These are phyloP conservation scores for Euschistus heros DNA, from an alignment of 1,140 invertebrate species.

Conservation along the genomic window DNA sequence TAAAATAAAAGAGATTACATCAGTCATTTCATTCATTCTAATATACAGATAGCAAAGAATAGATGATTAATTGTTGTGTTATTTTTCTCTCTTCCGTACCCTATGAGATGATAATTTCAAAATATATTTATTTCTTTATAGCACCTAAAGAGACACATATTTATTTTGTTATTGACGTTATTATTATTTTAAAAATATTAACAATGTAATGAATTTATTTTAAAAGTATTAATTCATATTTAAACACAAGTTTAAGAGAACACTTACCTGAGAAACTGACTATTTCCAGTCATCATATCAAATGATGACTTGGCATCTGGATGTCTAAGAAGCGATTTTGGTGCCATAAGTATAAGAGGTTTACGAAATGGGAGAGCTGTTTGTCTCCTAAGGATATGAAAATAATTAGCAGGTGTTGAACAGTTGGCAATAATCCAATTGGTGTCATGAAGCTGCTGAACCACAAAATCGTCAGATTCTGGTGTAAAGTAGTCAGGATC, in stretches of 20 bases:
- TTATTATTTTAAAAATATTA: too few species aligned
- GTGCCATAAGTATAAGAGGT: conserved; percentile 92
- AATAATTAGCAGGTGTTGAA: conserved; percentile 92
- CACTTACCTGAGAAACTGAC: conserved; percentile 50
- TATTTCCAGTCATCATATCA: conserved; percentile 81
- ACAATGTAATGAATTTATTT: too few species aligned
- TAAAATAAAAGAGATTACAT: too few species aligned
- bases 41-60: too few species aligned
- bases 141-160: too few species aligned
- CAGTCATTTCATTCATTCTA: too few species aligned
- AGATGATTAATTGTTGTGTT: too few species aligned
- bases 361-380: conserved; percentile 93
- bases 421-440: conserved; percentile 96
- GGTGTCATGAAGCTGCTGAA: conserved; percentile 90
- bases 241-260: neutral
- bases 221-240: neutral
- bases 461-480: conserved; percentile 81
- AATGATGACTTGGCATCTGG: conserved; percentile 90
- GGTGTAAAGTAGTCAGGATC: conserved; percentile 91
- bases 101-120: too few species aligned
- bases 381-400: conserved; percentile 92
- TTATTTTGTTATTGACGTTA: too few species aligned
- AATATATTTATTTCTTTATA: too few species aligned
- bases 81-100: too few species aligned
- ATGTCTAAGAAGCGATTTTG: conserved; percentile 91